phyloP scores from a whole-genome alignment of 2,113 vertebrate species.

The Xiphorhynchus elegans region DNA sequence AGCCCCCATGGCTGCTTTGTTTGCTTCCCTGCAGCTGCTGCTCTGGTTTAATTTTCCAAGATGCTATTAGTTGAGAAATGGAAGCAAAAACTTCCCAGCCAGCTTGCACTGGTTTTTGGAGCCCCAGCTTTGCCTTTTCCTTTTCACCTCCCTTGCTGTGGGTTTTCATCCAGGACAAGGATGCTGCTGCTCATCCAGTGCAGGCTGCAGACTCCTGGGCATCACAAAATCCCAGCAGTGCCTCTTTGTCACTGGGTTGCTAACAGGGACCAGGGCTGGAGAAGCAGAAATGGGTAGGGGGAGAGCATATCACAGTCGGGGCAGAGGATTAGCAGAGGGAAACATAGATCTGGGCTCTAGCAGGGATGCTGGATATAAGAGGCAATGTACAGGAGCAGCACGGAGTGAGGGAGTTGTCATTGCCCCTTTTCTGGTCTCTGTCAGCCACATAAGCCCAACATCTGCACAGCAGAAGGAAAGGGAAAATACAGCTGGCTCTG shows the following conservation, averaged over 20 bases:
- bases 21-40: conserved; percentile 51
- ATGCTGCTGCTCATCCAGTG: not conserved
- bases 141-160: not conserved
- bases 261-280: not conserved
- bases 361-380: not conserved
- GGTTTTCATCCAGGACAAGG: not conserved
- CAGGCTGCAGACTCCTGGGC: not conserved
- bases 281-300: not conserved
- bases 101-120: not conserved
- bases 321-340: not conserved
- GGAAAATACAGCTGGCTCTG: not conserved
- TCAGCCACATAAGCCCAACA: not conserved
- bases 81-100: conserved; percentile 26
- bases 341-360: not conserved
- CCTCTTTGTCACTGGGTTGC: not conserved
- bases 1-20: conserved; percentile 20
- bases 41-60: conserved; percentile 41
- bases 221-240: not conserved
- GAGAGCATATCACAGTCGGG: not conserved
- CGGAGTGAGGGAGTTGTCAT: not conserved
- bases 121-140: not conserved
- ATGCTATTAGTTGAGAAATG: not conserved
- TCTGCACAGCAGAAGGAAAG: not conserved
- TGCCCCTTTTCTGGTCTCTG: not conserved
- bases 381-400: fast-evolving